These are phyloP conservation scores for Avahi laniger DNA, from an alignment of 2,797 vertebrate species.

Conservation along the genomic window DNA sequence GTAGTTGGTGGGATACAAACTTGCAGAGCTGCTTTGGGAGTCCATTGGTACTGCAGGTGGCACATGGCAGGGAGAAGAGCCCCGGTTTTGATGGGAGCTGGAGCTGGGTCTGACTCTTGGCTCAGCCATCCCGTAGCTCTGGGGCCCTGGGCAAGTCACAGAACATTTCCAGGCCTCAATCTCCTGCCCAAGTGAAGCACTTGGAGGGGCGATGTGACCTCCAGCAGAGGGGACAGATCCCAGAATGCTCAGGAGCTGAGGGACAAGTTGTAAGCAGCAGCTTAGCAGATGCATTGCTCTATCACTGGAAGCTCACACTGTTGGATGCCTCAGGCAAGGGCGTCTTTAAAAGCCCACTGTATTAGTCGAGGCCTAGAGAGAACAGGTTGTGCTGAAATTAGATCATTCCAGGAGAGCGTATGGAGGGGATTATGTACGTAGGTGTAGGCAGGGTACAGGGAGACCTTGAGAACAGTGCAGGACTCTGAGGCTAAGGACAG, in stretches of 20 bases:
- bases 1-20: background rate
- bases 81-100: background rate
- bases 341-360: background rate
- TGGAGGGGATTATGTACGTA: background rate
- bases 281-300: too few species aligned
- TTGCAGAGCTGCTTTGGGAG: background rate
- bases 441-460: background rate
- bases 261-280: background rate
- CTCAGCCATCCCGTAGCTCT: background rate
- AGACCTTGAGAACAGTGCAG: background rate
- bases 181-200: background rate
- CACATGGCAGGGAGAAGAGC: background rate
- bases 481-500: background rate
- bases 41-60: background rate
- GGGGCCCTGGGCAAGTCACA: background rate
- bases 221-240: background rate
- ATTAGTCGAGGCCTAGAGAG: background rate
- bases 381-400: background rate
- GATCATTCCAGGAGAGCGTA: background rate
- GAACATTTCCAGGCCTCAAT: background rate
- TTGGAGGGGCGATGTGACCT: background rate
- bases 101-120: background rate
- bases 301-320: background rate
- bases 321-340: background rate
- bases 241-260: background rate